Evolutionary conservation across 2,888 invertebrate species (phyloP), one percentile per base, ranked within the genome.

Genomic region (Tethea ocularis): DNA sequence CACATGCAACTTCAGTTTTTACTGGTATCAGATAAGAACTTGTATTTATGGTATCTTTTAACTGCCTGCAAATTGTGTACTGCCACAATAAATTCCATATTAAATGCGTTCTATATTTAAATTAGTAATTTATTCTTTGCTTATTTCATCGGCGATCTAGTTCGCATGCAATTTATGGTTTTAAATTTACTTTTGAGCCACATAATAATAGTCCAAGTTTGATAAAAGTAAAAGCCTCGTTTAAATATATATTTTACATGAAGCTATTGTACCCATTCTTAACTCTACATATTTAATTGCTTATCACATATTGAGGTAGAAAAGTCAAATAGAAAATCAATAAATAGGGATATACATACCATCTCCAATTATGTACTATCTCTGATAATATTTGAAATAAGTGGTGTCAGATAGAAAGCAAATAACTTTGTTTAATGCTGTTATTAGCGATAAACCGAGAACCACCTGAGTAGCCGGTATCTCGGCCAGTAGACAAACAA

Each of bases 41-140:
- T 20, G 36, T 36, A 54, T 54, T 54, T 54, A 54, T 54, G 54
- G 17, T 54, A 54, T 54, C 54, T 33, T 36, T 54, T 54, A 54
- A 54, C 29, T 36, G 33, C 54, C 33, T 36, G 54, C 54, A 54
- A 54, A 54, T 54, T 54, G 54, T 33, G 17, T 36, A 22, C 22
- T 22, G 33, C 33, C 17, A 33, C 33, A 17, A 54, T 54, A 54
- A 36, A 54, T 54, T 54, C 17, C 22, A 22, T 36, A 33, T 13
- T 22, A 33, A 54, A 33, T 36, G 54, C 36, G 33, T 17, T 20
- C 17, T 26, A 46, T 20, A 46, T 46, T 46, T 41, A 41, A 41
- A 17, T 17, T 41, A 7, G 20, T 46, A 20, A 20, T 46, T 46
- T 46, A 46, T 52, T 52, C 52, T 23, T 52, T 24, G 2, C n/a